phyloP scores from a whole-genome alignment of 2,888 invertebrate species.

The Pollenia griseotomentosa region DNA sequence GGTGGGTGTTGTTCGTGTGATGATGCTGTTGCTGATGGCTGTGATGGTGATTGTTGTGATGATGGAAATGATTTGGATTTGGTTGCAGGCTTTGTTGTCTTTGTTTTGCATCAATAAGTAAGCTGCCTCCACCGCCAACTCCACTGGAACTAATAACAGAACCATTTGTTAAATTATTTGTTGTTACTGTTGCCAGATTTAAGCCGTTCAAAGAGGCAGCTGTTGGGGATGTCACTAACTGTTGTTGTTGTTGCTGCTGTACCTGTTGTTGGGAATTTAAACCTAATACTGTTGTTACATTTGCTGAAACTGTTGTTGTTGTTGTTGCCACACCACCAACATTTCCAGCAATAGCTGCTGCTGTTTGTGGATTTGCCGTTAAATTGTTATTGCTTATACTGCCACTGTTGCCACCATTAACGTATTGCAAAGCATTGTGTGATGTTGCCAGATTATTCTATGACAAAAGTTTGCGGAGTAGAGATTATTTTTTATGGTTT shows the following conservation, averaged over 20 bases:
- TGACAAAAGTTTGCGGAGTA: conserved; percentile 73
- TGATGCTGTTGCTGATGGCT: conserved; percentile 76
- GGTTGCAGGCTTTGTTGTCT: conserved; percentile 74
- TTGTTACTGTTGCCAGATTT: conserved; percentile 59
- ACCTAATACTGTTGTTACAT: conserved; percentile 67
- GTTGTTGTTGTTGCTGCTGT: conserved; percentile 61
- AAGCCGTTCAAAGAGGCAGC: conserved; percentile 60
- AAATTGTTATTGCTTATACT: conserved; percentile 71
- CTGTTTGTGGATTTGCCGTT: conserved; percentile 74
- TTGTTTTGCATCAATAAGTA: conserved; percentile 51
- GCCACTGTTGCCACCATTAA: conserved; percentile 71
- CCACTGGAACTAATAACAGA: conserved; percentile 19
- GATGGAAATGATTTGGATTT: conserved; percentile 78
- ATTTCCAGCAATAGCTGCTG: conserved; percentile 55
- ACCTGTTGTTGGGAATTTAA: conserved; percentile 60
- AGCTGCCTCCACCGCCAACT: conserved; percentile 4
- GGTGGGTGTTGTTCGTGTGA: conserved; percentile 75
- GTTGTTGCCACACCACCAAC: conserved; percentile 53
- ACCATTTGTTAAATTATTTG: conserved; percentile 62
- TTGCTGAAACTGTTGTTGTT: conserved; percentile 47
- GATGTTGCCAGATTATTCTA: conserved; percentile 77
- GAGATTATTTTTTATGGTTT: conserved; percentile 58
- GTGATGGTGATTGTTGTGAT: conserved; percentile 75
- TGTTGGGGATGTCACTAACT: conserved; percentile 57
- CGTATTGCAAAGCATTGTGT: conserved; percentile 71